Evolutionary conservation across 2,797 vertebrate species (phyloP), one percentile per base, ranked within the genome.

Genomic region (Fundulus diaphanus): DNA sequence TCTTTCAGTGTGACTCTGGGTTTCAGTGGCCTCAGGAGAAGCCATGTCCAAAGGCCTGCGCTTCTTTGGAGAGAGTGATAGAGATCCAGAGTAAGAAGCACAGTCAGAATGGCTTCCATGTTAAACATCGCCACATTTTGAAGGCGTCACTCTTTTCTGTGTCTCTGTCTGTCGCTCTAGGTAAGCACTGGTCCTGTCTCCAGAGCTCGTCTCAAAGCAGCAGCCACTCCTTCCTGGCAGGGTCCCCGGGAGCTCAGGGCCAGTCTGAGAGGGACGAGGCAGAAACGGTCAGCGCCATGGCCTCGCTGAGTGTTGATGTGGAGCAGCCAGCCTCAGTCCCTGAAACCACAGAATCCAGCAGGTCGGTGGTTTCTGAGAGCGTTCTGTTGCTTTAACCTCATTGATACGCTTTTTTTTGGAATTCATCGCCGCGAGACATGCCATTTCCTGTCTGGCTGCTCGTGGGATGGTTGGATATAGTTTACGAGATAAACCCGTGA

Each of bases 231-330:
- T 84, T 97, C 85, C 80, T 94, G 88, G 97, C 98, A 61, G 92
- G 93, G 7, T 94, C 96, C 81, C 68, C 69, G 22, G 87, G 69
- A 18, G 52, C 81, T 33, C 87, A 69, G 71, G 89, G 88, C 78
- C 93, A 93, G 59, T 93, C 93, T 0, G 97, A 99, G 91, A 93
- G 91, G 8, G 98, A 97, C 1, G 97, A 98, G 91, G 97, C 97
- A 0, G 97, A 97, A 84, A 96, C 98, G 0, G 96, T 99, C 91
- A 98, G 94, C 0, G 98, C 98, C 81, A 97, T 99, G 97, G 98
- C 98, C 2, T 97, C 96, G 54, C 95, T 99, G 44, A 97, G 96
- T 0, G 96, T 99, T 37, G 97, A 97, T 18, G 95, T 96, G 0
- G 96, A 96, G 80, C 96, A 95, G 88, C 93, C 92, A 9, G 48